Conservation (phyloP, 1,140 invertebrate species). For the Steinernema feltiae region DNA sequence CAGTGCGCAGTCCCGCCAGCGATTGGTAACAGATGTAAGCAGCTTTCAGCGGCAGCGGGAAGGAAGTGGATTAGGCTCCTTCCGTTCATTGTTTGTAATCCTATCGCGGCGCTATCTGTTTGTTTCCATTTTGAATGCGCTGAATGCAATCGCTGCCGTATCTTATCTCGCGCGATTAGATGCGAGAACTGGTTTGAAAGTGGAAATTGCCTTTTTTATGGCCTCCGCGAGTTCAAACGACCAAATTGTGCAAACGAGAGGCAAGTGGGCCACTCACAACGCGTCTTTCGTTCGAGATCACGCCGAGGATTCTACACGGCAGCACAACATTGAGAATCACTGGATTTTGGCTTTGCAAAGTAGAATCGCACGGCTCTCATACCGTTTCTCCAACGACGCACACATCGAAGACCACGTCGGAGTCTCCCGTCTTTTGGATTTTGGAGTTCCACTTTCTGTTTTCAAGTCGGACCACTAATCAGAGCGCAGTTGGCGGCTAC, state of each 20-base stretch:
- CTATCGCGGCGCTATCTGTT: neutral
- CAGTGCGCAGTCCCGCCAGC: too few species aligned
- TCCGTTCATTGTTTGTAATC: neutral
- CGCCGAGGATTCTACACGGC: too few species aligned
- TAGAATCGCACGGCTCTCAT: too few species aligned
- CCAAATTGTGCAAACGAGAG: too few species aligned
- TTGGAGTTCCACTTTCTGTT: neutral
- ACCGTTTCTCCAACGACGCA: neutral
- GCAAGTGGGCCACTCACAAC: too few species aligned
- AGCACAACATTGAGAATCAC: too few species aligned
- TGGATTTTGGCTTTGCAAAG: too few species aligned
- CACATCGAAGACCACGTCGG: conserved; percentile 6
- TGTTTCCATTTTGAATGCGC: neutral
- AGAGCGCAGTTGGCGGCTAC: conserved; percentile 1
- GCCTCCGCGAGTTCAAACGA: neutral
- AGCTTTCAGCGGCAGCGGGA: neutral
- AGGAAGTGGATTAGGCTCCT: neutral
- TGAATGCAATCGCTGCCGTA: neutral
- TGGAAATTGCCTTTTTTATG: neutral
- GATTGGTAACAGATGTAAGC: neutral
- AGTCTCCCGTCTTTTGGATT: neutral
- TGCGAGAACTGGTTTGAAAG: neutral
- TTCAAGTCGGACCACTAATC: too few species aligned
- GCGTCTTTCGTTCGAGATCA: too few species aligned
- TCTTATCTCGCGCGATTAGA: neutral